phyloP scores from a whole-genome alignment of 2,113 vertebrate species.

The Theristicus caerulescens region DNA sequence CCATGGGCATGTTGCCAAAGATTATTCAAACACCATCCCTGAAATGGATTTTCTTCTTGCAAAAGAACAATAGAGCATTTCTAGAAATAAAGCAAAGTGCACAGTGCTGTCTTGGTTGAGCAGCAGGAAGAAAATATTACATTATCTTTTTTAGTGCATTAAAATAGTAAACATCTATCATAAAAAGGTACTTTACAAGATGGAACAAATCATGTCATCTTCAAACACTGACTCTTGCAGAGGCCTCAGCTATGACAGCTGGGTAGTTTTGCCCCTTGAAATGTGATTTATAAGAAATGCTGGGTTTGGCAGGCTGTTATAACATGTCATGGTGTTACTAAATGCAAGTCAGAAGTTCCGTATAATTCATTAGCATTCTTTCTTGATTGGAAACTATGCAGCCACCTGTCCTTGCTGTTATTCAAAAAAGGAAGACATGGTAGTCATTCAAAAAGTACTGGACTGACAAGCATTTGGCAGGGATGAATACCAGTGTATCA shows the following conservation, averaged over 20 bases:
- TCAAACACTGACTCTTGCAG: background rate
- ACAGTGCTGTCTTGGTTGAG: background rate
- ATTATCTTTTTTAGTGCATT: background rate
- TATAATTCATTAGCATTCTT: slow-evolving; percentile 20
- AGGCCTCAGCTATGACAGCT: background rate
- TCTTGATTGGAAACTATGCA: background rate
- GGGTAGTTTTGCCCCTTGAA: background rate
- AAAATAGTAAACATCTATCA: background rate
- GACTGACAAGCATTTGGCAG: background rate
- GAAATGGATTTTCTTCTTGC: slow-evolving; percentile 3
- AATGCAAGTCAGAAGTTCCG: background rate
- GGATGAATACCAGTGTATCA: background rate
- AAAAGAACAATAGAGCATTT: background rate
- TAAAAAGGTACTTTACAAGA: background rate
- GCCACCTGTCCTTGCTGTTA: background rate
- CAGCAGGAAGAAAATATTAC: background rate
- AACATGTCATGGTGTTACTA: background rate
- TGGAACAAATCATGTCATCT: background rate
- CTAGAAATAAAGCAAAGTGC: background rate
- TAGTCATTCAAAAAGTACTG: background rate
- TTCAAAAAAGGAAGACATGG: background rate
- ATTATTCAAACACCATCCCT: background rate
- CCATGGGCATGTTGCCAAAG: background rate
- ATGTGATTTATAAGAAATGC: background rate
- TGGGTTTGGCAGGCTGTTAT: background rate